phyloP scores from a whole-genome alignment of 2,113 vertebrate genomes.

The Axis porcinus region DNA sequence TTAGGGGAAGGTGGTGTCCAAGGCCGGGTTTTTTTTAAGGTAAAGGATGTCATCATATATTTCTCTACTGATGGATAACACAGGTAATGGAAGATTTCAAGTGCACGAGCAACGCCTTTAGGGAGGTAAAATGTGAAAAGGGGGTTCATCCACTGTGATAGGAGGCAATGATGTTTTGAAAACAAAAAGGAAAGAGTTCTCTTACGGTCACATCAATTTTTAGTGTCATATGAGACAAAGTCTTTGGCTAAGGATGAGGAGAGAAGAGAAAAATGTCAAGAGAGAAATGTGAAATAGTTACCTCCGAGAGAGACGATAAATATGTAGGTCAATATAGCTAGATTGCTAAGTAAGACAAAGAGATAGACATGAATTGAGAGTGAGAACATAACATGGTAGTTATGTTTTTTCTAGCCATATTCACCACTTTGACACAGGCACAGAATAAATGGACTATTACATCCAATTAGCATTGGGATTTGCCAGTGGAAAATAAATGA shows the following conservation, averaged over 20 bases:
- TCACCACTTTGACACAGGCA: background rate
- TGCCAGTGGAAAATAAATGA: background rate
- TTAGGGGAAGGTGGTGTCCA: background rate
- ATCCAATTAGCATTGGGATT: background rate
- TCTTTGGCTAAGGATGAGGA: background rate
- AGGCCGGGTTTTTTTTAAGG: background rate
- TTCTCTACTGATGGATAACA: background rate
- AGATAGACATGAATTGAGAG: background rate
- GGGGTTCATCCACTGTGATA: background rate
- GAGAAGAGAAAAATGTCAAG: background rate
- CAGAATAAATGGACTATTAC: background rate
- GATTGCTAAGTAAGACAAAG: background rate
- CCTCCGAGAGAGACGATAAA: background rate
- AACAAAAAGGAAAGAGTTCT: background rate
- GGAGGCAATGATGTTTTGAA: background rate
- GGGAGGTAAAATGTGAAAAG: background rate
- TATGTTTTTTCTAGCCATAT: background rate
- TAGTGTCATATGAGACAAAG: background rate
- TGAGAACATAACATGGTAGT: background rate
- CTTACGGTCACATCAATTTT: background rate
- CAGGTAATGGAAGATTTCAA: background rate
- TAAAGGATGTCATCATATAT: background rate
- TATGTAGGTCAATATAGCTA: background rate
- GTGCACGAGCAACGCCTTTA: background rate
- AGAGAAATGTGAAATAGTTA: background rate